Evolutionary conservation across 2,888 invertebrate genomes (phyloP), one percentile per base, ranked within the genome.

Genomic region (Mongoloraphidia duomilia): DNA sequence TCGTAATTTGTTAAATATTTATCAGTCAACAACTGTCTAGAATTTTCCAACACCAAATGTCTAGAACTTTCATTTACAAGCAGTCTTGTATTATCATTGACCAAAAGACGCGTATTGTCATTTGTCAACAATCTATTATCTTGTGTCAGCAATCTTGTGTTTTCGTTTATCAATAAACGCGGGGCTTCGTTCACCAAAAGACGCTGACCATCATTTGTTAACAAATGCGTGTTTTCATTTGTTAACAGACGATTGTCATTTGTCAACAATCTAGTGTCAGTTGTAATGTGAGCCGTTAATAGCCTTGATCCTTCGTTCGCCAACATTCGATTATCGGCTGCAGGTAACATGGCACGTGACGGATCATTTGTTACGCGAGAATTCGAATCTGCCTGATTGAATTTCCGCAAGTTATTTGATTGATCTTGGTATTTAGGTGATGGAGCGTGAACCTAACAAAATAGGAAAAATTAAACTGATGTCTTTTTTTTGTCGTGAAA

Each of bases 1-100:
- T 68, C 67, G 57, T 68, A 68, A 52, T 62, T 66, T 9, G 64
- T 56, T 49, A 69, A 58, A 61, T 68, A 69, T 51, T 68, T 69
- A 58, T 68, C 68, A n/a, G 65, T 59, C 53, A 68, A 56, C 17
- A 67, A 58, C 57, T 66, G 65, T 50, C 66, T 55, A 9, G 59
- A 58, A 54, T 62, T 63, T 47, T 60, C 61, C 34, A 51, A 34
- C 17, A 43, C 41, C 34, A 53, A 41, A 46, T 53, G 54, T 34
- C 49, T 45, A 17, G 46, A 37, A 49, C 49, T 52, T 65, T 50
- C 66, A 48, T 62, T 62, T 1, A 61, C 55, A 40, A 59, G 51
- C 46, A 60, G 51, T 47, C 64, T 57, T 10, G 62, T 55, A 50
- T 61, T 63, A 50, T 65, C 65, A 49, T 64, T 62, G 5, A 64